phyloP scores from a whole-genome alignment of 2,797 vertebrate species.

The Bovichtus diacanthus region DNA sequence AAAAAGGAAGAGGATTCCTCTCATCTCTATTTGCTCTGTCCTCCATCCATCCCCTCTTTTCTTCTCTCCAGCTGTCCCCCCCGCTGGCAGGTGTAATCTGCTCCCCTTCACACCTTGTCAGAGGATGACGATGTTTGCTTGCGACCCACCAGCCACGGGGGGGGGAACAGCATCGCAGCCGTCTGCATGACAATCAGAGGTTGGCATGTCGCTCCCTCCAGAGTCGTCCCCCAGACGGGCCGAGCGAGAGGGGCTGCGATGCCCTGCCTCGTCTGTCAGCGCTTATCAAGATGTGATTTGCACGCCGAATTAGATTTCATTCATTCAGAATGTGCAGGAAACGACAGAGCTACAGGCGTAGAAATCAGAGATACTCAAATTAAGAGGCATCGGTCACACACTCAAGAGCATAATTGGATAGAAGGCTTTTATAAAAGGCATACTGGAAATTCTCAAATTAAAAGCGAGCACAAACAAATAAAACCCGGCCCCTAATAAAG shows the following conservation, averaged over 20 bases:
- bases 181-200: conserved; percentile 66
- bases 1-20: conserved; percentile 70
- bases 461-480: conserved; percentile 22
- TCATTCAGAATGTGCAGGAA: conserved; percentile 53
- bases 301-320: conserved; percentile 61
- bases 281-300: conserved; percentile 69
- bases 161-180: conserved; percentile 23
- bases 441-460: background rate
- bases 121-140: conserved; percentile 57
- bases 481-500: background rate
- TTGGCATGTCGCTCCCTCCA: conserved; percentile 45
- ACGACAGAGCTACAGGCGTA: conserved; percentile 31
- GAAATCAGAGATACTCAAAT: conserved; percentile 46
- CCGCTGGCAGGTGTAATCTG: conserved; percentile 82
- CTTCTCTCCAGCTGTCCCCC: conserved; percentile 55
- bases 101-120: conserved; percentile 80
- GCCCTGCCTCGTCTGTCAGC: conserved; percentile 48
- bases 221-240: conserved; percentile 44
- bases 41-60: conserved; percentile 52
- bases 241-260: conserved; percentile 38
- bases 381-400: conserved; percentile 49
- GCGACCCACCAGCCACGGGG: conserved; percentile 62
- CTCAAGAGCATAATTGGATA: conserved; percentile 49
- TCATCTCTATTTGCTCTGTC: conserved; percentile 62
- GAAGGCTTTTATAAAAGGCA: conserved; percentile 38